Base-by-base conservation (phyloP, 1,140 invertebrate genomes). In the Agrilus planipennis region DNA sequence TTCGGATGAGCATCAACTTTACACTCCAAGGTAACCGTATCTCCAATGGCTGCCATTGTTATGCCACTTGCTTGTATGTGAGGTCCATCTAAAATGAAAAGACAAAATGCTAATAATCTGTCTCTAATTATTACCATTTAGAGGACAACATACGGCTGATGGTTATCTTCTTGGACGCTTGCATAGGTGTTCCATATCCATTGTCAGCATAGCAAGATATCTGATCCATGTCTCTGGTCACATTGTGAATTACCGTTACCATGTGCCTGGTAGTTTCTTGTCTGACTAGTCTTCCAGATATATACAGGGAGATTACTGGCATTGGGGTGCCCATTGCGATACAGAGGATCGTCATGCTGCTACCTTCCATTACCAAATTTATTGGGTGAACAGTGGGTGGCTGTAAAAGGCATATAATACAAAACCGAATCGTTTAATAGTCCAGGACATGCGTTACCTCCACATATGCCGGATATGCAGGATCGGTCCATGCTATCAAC, bases 131-230 rank as follows among this genome's bases (percentile, higher is more conserved):
- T 15, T n/a, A 31, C 6, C 6, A n/a, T 31, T 31, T 6, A 9
- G 21, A 34, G 9, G 34, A 3, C 23, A 20, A 76, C 81, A 80
- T 63, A 86, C 84, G 80, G 53, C 77, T 84, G 34, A 87, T 83
- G 38, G 75, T 76, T 43, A 87, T 78, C 52, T 75, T 76, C 44
- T 75, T 70, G 0, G 80, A 77, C 4, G 82, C 76, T 59, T 87
- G 81, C 76, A 84, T 85, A 4, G 84, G 82, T 1, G 80, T 81
- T 1, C 84, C 84, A 53, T 83, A 84, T 3, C 84, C 83, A 57
- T 88, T 88, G 62, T 87, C 83, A 1, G 82, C 84, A 57, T 84
- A 85, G 60, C 84, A 88, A 0, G 81, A 81, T 28, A 87, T 80
- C 50, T 83, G 74, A 53, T 84, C 77, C 78, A 88, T 85, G 57